Percentiles rank a stretch among this genome's conserved stretches.
phyloP scores from a whole-genome alignment of 2,113 vertebrate species.

The Phodopus roborovskii region DNA sequence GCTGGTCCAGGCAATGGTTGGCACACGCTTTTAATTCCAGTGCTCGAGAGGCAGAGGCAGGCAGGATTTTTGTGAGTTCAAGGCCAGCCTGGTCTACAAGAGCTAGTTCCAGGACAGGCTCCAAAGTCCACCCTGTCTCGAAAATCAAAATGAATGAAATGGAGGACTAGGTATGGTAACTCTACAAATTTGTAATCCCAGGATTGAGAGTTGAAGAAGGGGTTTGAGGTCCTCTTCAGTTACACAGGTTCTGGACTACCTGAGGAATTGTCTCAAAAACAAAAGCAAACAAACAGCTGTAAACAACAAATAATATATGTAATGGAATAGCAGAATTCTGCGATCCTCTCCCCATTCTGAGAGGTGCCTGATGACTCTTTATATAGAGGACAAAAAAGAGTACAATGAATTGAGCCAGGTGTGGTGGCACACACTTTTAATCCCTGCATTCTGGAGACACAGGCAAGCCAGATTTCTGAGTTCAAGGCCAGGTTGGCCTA shows the following conservation, averaged over 20 bases:
- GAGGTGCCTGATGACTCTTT: neutral
- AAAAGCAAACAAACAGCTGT: neutral
- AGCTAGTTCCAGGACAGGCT: too few relatives aligned
- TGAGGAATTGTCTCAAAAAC: neutral
- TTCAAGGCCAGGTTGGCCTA: neutral
- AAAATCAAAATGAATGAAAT: neutral
- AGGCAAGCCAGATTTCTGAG: neutral
- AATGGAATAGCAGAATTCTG: neutral
- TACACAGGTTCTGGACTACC: neutral
- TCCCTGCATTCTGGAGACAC: neutral
- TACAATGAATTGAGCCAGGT: neutral
- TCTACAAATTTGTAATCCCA: neutral
- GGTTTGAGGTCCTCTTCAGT: neutral
- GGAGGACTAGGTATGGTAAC: neutral
- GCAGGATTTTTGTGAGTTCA: too few relatives aligned
- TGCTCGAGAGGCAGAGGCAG: too few relatives aligned
- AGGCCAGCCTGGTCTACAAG: too few relatives aligned
- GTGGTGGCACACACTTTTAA: neutral
- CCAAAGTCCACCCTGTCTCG: too few relatives aligned
- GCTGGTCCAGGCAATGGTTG: neutral
- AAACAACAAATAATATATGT: too few relatives aligned
- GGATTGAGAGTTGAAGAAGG: neutral
- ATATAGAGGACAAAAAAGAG: neutral
- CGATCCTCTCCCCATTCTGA: neutral
- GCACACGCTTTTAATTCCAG: too few relatives aligned